Evolutionary conservation across 2,113 vertebrate genomes (phyloP), one percentile per base, ranked within the genome.

Genomic region (Bombycilla garrulus): DNA sequence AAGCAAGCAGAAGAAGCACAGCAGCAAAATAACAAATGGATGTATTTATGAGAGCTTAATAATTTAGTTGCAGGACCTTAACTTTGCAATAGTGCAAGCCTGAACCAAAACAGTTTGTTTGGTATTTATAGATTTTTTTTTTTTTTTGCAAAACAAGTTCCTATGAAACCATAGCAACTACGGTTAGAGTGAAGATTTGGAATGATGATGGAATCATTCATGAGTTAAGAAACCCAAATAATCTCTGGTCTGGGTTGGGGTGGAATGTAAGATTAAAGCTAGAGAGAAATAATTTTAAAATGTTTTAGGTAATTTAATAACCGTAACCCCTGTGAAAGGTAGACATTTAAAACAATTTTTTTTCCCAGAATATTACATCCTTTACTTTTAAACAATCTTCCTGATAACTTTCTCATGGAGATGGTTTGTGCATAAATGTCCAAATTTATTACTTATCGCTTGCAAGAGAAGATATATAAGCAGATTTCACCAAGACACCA

Each of bases 151-250:
- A 97, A 96, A 93, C 48, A 94, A 82, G 35, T 90, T 96, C 80
- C n/a, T 36, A 13, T 77, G 96, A 90, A 97, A 81, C 90, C 92
- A 92, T 78, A 89, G 90, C 79, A 96, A 95, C 89, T 74, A 64
- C 9, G 1, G 50, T 83, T 84, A 73, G 69, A 93, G 36, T 80
- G 87, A 90, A 95, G 64, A 83, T 95, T 87, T 86, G 79, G 71
- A 95, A 94, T 87, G 69, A 84, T 61, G 47, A 58, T 81, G 66
- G 82, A 91, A 78, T 92, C 82, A 61, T 95, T 93, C 83, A 77
- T 6, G 22, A 90, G 73, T 42, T 47, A 95, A 78, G 48, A 86
- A 69, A 7, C 17, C 33, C 54, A 74, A 0, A 57, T 56, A 71
- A 76, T 86, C 45, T 81, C 77, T 57, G 12, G 36, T 78, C 72